Conservation (phyloP, 2,113 vertebrate species). For the Casuarius casuarius region DNA sequence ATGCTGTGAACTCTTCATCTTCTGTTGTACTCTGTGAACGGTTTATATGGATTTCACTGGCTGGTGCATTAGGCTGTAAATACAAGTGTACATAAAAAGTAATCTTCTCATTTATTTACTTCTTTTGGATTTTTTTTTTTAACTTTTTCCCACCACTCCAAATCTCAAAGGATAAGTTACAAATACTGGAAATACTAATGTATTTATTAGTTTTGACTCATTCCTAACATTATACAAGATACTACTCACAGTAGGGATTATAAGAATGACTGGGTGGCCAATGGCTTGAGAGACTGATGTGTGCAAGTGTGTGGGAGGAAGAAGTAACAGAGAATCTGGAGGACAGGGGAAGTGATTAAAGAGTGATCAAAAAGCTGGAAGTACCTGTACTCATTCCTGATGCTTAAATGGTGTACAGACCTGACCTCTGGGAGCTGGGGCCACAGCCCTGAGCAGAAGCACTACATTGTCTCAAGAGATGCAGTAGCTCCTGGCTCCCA, state of each 20-base stretch:
- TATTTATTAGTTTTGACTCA: neutral
- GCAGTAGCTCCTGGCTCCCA: neutral
- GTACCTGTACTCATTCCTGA: neutral
- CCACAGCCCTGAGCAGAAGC: neutral
- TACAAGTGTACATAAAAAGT: neutral
- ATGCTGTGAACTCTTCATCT: neutral
- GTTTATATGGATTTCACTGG: neutral
- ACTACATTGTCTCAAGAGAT: fast-evolving
- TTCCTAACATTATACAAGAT: neutral
- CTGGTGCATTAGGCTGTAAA: neutral
- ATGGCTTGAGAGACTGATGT: neutral
- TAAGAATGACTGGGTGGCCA: neutral
- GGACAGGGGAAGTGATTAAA: neutral
- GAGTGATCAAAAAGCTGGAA: neutral
- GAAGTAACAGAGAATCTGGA: neutral
- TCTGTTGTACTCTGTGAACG: neutral
- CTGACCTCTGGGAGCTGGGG: neutral
- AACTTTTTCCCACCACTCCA: neutral
- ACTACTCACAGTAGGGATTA: neutral
- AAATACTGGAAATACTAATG: neutral
- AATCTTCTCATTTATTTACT: neutral
- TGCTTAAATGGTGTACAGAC: neutral
- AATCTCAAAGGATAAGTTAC: neutral
- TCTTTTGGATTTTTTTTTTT: neutral
- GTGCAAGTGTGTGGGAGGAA: neutral